Conservation (phyloP, 2,113 vertebrate species). For the Lagopus muta region DNA sequence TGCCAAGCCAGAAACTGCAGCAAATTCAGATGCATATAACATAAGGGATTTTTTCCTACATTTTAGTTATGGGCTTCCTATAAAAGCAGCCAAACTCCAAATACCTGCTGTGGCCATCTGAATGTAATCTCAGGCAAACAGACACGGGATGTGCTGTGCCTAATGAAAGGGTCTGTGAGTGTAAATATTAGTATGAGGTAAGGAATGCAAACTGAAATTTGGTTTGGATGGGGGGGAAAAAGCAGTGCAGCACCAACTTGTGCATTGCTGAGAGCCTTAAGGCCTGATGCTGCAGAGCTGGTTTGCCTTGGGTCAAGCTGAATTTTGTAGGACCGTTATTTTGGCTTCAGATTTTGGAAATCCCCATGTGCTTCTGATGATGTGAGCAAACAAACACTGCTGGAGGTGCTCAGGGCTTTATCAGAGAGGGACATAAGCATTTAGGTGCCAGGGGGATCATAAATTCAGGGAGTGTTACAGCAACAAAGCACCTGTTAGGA, state of each 20-base stretch:
- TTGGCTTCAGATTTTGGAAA: background rate
- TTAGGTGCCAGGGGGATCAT: background rate
- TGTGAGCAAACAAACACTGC: background rate
- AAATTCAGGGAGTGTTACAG: background rate
- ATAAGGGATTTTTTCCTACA: background rate
- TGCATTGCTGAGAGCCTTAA: background rate
- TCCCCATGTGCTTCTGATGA: accelerated
- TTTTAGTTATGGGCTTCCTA: background rate
- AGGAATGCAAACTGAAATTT: background rate
- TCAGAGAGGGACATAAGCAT: background rate
- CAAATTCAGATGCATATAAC: background rate
- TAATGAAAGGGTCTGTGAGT: background rate
- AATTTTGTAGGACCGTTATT: background rate
- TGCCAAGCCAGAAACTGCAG: background rate
- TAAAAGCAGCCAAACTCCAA: background rate
- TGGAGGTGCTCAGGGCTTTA: background rate
- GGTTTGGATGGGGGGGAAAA: background rate
- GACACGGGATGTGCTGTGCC: background rate
- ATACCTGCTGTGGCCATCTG: background rate
- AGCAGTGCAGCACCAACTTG: background rate
- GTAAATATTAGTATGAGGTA: background rate
- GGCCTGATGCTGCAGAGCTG: background rate
- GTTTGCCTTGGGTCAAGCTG: background rate
- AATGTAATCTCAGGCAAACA: background rate
- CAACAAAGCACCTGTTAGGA: background rate